phyloP scores from a whole-genome alignment of 2,113 vertebrate species.

The Tachuris rubrigastra region DNA sequence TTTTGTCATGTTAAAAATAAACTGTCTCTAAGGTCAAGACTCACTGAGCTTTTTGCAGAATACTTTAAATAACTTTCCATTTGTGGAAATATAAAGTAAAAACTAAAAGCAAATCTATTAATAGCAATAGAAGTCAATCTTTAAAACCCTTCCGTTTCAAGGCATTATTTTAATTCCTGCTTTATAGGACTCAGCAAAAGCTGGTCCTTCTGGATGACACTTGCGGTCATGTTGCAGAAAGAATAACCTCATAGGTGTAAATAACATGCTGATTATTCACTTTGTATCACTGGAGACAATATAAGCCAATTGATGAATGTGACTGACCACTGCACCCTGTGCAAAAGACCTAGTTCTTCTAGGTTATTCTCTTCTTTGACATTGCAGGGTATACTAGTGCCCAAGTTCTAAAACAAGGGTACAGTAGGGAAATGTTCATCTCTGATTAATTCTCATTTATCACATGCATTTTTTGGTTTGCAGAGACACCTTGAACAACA shows the following conservation, averaged over 20 bases:
- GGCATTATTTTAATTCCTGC: constrained; percentile 21
- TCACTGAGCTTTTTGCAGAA: not conserved
- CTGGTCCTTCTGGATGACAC: constrained; percentile 12
- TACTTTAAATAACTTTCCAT: not conserved
- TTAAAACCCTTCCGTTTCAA: not conserved
- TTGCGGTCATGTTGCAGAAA: constrained; percentile 21
- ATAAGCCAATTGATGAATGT: not conserved
- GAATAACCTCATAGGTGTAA: constrained; percentile 38
- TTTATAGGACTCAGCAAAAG: constrained; percentile 52
- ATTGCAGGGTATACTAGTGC: not conserved
- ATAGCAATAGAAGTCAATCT: not conserved
- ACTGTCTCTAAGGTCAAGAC: not conserved
- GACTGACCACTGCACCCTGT: not conserved
- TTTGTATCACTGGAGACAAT: constrained; percentile 41
- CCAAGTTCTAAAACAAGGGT: not conserved
- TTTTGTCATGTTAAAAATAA: not conserved
- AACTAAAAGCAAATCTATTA: not conserved
- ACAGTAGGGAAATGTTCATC: not conserved
- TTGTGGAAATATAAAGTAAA: not conserved
- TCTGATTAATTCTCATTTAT: not conserved
- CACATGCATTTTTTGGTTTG: not conserved
- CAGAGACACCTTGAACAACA: constrained; percentile 3
- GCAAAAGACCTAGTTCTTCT: not conserved
- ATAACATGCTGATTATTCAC: constrained; percentile 51
- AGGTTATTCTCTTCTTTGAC: not conserved